Percentiles rank a stretch among this genome's conserved stretches.
These are phyloP conservation scores for Reticulitermes speratus DNA, from an alignment of 1,140 invertebrate genomes.

Conservation along the genomic window DNA sequence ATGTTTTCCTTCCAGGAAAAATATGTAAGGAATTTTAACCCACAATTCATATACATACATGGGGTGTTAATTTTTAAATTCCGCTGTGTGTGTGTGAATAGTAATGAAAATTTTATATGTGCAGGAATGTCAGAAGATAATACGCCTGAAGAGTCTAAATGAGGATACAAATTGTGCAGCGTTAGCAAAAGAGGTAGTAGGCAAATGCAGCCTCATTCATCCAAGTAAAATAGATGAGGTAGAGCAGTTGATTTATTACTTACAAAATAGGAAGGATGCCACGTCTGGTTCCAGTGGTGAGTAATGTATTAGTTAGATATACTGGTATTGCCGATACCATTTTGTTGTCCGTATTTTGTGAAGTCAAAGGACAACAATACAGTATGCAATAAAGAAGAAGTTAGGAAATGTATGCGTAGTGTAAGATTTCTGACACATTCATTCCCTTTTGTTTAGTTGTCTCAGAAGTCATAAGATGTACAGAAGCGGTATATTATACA, in stretches of 20 bases:
- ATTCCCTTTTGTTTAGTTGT: no score
- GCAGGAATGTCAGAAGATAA: constrained; percentile 78
- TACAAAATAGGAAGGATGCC: constrained; percentile 74
- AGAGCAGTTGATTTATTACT: constrained; percentile 88
- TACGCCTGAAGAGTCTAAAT: constrained; percentile 81
- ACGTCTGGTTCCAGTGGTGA: neutral
- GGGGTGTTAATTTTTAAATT: no score
- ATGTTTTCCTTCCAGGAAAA: no score
- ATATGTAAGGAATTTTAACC: no score
- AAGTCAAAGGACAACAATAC: no score
- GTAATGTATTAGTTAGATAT: neutral
- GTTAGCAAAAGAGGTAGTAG: constrained; percentile 82
- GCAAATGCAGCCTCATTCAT: constrained; percentile 87
- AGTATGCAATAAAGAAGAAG: no score
- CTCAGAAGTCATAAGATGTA: no score
- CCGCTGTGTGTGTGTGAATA: no score
- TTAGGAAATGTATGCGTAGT: no score
- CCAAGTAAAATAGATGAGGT: constrained; percentile 80
- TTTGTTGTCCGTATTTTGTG: neutral
- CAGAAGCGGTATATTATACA: no score
- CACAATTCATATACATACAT: no score
- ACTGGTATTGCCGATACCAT: neutral
- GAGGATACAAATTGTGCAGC: constrained; percentile 74
- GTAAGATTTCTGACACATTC: no score
- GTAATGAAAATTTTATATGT: constrained; percentile 32